Percentiles rank a stretch among this genome's conserved stretches.
phyloP scores from a whole-genome alignment of 2,888 invertebrate species.

The Pristionchus fissidentatus region DNA sequence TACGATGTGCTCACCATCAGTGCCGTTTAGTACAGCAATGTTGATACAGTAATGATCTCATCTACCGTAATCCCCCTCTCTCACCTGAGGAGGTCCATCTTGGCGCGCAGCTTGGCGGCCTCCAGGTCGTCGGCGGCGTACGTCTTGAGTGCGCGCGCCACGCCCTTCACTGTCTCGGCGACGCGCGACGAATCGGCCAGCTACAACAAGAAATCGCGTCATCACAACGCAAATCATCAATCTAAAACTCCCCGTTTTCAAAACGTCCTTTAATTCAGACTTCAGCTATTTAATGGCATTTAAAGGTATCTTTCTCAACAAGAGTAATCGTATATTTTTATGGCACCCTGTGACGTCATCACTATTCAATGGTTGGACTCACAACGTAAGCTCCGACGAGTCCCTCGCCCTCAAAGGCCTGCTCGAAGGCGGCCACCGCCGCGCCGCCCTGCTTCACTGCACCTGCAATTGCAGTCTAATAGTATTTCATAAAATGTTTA shows the following conservation, averaged over 20 bases:
- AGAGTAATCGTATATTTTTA: no score
- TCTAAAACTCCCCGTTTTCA: neutral
- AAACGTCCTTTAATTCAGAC: neutral
- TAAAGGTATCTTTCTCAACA: no score
- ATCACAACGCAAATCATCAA: neutral
- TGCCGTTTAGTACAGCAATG: no score
- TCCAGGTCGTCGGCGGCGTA: constrained; percentile 37
- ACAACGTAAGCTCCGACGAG: constrained; percentile 46
- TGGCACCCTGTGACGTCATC: no score
- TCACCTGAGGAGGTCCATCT: constrained; percentile 43
- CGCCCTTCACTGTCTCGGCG: constrained; percentile 19
- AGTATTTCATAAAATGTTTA: neutral
- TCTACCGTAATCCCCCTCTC: neutral
- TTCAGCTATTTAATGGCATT: neutral
- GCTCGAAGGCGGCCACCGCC: constrained; percentile 40
- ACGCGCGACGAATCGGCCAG: constrained; percentile 28
- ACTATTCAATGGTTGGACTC: no score
- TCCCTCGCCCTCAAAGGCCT: constrained; percentile 45
- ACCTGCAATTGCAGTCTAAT: neutral
- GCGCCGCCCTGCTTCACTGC: constrained; percentile 36
- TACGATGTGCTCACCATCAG: no score
- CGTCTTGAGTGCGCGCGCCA: constrained; percentile 25
- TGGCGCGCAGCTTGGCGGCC: constrained; percentile 37
- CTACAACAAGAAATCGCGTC: neutral
- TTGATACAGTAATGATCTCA: no score